Percentiles rank a stretch among this genome's conserved stretches.
Evolutionary conservation across 2,797 vertebrate genomes (phyloP).

Genomic region (Oryzias dopingdopingensis): DNA sequence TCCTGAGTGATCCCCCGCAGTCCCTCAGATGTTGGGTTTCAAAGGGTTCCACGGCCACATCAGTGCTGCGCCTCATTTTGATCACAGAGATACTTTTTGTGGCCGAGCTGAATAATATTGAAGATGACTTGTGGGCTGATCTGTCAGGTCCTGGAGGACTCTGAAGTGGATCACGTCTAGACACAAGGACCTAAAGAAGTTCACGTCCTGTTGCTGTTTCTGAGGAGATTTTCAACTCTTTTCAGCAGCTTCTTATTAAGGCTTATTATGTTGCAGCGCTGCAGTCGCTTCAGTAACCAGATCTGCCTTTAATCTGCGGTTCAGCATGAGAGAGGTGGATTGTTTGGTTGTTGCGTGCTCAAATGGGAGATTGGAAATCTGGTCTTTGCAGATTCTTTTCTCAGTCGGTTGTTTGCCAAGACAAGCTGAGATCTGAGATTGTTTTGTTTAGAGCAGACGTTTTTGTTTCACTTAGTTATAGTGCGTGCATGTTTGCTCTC

Average conservation of each 20-base stretch:
- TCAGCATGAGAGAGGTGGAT: conserved; percentile 24
- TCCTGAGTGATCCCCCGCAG: no score
- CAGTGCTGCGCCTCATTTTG: no score
- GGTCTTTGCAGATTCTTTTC: conserved; percentile 43
- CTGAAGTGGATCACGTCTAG: conserved; percentile 32
- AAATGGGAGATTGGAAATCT: conserved; percentile 42
- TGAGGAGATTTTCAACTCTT: conserved; percentile 34
- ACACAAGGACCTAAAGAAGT: conserved; percentile 25
- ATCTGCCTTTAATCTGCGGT: conserved; percentile 42
- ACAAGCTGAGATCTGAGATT: conserved; percentile 5
- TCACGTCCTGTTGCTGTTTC: conserved; percentile 37
- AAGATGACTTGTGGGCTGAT: conserved; percentile 14
- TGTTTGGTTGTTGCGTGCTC: conserved; percentile 23
- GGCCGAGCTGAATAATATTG: conserved; percentile 19
- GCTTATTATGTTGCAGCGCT: conserved; percentile 54
- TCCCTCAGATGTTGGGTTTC: no score
- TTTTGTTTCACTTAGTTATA: neutral
- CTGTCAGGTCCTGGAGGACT: conserved; percentile 20
- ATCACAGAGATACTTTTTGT: no score
- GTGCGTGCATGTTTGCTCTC: no score
- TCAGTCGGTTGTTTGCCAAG: conserved; percentile 7
- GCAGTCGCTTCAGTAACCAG: conserved; percentile 52
- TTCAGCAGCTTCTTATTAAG: conserved; percentile 73
- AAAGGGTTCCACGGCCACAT: no score
- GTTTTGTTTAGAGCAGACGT: neutral